phyloP scores from a whole-genome alignment of 2,888 invertebrate species.

The Orthosia incerta region DNA sequence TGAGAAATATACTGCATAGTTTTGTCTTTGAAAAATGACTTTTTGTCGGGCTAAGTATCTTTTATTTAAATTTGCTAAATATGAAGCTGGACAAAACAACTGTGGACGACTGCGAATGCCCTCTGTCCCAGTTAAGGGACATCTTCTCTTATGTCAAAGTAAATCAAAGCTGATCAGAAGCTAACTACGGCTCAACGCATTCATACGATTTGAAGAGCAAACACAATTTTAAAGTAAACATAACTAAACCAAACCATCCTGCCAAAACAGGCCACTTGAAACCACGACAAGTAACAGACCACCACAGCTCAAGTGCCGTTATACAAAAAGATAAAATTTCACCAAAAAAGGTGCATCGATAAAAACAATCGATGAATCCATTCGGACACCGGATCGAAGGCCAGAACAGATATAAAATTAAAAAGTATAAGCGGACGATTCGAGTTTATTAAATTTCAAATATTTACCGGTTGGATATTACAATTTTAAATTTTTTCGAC shows the following conservation, averaged over 20 bases:
- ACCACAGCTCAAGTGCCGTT: conserved; percentile 66
- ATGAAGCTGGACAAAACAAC: neutral
- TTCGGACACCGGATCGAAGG: conserved; percentile 87
- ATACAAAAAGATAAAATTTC: conserved; percentile 70
- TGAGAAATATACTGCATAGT: neutral
- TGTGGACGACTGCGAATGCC: too few species aligned
- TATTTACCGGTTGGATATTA: conserved; percentile 85
- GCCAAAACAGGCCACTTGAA: conserved; percentile 36
- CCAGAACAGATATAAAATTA: conserved; percentile 89
- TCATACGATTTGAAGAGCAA: neutral
- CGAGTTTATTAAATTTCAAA: conserved; percentile 90
- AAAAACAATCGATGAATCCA: conserved; percentile 86
- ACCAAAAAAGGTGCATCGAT: conserved; percentile 77
- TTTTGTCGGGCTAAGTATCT: neutral
- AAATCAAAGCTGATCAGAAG: neutral
- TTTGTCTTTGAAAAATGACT: neutral
- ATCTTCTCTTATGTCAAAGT: too few species aligned
- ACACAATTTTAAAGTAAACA: conserved; percentile 20
- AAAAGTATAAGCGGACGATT: conserved; percentile 88
- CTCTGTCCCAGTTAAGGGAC: too few species aligned
- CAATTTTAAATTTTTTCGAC: conserved; percentile 85
- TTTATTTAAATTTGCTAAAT: neutral
- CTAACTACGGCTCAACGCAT: too few species aligned
- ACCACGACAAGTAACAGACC: conserved; percentile 58
- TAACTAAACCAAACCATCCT: conserved; percentile 30